A percentile compares a stretch with the other conserved stretches of the same genome.
phyloP scores from a whole-genome alignment of 2,797 vertebrate genomes.

The Epinephelus awoara region DNA sequence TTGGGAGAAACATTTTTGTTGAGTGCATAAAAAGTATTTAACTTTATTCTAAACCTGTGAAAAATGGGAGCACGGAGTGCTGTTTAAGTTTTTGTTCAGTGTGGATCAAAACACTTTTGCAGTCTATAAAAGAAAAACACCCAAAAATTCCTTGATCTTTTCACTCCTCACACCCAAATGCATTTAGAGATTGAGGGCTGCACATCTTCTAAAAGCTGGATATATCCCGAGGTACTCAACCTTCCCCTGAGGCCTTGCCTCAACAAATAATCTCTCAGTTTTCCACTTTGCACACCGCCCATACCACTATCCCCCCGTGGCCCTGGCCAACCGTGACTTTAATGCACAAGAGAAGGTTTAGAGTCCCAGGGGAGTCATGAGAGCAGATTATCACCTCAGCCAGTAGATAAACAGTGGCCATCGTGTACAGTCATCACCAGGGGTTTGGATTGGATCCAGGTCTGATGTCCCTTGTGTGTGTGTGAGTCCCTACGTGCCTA shows the following conservation, averaged over 20 bases:
- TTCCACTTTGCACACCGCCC: conserved; percentile 22
- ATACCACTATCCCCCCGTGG: conserved; percentile 16
- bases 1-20: too few relatives aligned
- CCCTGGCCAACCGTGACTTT: conserved; percentile 36
- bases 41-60: too few relatives aligned
- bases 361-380: conserved; percentile 58
- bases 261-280: conserved; percentile 41
- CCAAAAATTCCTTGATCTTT: not conserved
- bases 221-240: conserved; percentile 25
- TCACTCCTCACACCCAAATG: not conserved
- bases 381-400: conserved; percentile 73
- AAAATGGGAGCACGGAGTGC: too few relatives aligned
- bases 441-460: conserved; percentile 54
- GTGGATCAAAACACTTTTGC: not conserved
- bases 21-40: too few relatives aligned
- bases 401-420: conserved; percentile 69
- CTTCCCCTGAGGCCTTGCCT: conserved; percentile 7
- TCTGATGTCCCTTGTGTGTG: conserved; percentile 38
- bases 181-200: conserved; percentile 17
- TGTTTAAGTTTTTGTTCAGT: too few relatives aligned
- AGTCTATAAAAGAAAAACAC: not conserved
- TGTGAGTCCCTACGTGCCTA: conserved; percentile 16
- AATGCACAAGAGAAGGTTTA: conserved; percentile 56
- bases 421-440: conserved; percentile 54
- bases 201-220: conserved; percentile 6